These are phyloP conservation scores for Agonum fuliginosum DNA, from an alignment of 2,888 invertebrate species.

Conservation along the genomic window DNA sequence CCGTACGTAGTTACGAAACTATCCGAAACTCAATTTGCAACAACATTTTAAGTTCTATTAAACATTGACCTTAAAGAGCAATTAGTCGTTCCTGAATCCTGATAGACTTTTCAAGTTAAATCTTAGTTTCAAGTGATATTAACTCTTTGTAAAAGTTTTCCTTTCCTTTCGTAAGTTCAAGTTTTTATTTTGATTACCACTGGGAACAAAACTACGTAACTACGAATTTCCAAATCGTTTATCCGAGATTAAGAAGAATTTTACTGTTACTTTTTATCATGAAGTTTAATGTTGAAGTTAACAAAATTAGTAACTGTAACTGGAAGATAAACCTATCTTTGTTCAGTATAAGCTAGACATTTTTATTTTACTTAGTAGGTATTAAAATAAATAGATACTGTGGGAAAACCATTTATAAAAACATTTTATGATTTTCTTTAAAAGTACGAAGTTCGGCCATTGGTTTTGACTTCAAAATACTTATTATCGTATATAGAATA, in stretches of 20 bases:
- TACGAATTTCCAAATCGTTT: conserved; percentile 29
- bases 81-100: conserved; percentile 26
- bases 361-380: too few relatives aligned
- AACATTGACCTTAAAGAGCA: conserved; percentile 46
- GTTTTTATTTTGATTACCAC: conserved; percentile 37
- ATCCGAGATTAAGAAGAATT: conserved; percentile 1
- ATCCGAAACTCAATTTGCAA: conserved; percentile 35
- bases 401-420: too few relatives aligned
- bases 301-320: too few relatives aligned
- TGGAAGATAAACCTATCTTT: too few relatives aligned
- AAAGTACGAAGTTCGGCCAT: too few relatives aligned
- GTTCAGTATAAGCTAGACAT: too few relatives aligned
- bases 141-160: conserved; percentile 40
- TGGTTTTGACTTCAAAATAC: too few relatives aligned
- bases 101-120: conserved; percentile 39
- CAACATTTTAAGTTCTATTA: conserved; percentile 41
- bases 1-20: conserved; percentile 20
- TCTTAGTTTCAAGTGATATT: conserved; percentile 43
- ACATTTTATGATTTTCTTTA: too few relatives aligned
- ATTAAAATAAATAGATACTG: too few relatives aligned
- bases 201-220: conserved; percentile 5
- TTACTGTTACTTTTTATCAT: neutral
- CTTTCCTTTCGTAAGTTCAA: conserved; percentile 8
- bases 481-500: too few relatives aligned
- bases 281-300: too few relatives aligned